Conservation (phyloP, 2,888 invertebrate species). For the Hyles lineata region DNA sequence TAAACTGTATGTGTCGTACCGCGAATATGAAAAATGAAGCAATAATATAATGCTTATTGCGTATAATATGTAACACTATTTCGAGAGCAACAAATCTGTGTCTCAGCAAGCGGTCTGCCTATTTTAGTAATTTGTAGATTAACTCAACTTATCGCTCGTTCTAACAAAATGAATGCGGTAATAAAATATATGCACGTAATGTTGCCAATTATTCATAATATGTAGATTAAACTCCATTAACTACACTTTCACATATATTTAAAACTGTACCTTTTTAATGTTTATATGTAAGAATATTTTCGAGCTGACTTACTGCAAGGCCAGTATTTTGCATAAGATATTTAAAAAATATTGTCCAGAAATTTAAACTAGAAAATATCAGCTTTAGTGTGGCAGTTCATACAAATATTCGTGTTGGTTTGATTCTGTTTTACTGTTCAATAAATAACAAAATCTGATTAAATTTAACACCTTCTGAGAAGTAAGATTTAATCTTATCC, state of each 20-base stretch:
- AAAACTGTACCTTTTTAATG: too few species aligned
- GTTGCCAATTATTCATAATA: conserved; percentile 3
- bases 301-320: too few species aligned
- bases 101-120: conserved; percentile 3
- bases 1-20: background rate
- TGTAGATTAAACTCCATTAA: background rate
- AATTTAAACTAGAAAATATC: too few species aligned
- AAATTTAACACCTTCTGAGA: background rate
- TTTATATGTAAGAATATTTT: too few species aligned
- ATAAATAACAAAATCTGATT: background rate
- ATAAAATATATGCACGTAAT: background rate
- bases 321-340: too few species aligned
- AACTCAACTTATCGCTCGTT: background rate
- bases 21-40: background rate
- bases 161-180: background rate
- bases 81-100: background rate
- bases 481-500: background rate
- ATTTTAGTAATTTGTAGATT: background rate
- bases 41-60: background rate
- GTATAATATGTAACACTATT: background rate
- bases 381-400: background rate
- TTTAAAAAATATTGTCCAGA: too few species aligned
- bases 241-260: background rate
- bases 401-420: background rate
- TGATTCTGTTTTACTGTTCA: background rate